Conservation (phyloP, 2,888 invertebrate genomes). For the Digitonthophagus gazella region DNA sequence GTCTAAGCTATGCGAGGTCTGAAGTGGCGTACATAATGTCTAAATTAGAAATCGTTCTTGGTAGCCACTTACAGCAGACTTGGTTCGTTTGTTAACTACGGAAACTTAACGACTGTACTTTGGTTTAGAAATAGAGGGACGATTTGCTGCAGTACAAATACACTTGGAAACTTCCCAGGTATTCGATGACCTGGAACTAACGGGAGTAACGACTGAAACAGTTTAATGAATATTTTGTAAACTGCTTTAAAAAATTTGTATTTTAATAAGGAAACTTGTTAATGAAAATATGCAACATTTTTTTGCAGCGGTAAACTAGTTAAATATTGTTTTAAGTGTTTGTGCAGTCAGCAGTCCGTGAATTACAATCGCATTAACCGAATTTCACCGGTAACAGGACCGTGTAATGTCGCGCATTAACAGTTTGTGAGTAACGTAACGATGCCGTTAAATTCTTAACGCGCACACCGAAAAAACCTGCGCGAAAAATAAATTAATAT, state of each 20-base stretch:
- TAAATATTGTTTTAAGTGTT: not conserved
- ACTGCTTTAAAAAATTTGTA: too few species aligned
- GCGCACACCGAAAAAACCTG: not conserved
- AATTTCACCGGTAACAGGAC: not conserved
- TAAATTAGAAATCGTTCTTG: not conserved
- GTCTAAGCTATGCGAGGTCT: not conserved
- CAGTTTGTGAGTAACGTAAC: not conserved
- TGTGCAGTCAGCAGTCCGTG: not conserved
- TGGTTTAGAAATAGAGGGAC: too few species aligned
- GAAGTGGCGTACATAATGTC: not conserved
- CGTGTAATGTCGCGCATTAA: conserved; percentile 5
- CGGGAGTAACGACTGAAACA: too few species aligned
- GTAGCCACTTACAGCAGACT: not conserved
- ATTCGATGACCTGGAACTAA: not conserved
- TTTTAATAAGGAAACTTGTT: too few species aligned
- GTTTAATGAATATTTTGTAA: too few species aligned
- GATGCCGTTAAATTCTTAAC: not conserved
- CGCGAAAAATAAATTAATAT: not conserved
- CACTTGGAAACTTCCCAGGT: not conserved
- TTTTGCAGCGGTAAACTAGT: too few species aligned
- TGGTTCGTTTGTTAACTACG: not conserved
- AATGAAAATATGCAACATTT: too few species aligned
- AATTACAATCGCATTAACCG: conserved; percentile 7
- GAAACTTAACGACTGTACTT: too few species aligned
- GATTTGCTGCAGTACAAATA: too few species aligned